Percentiles rank a stretch among this genome's conserved stretches.
Conservation (phyloP, 2,113 vertebrate genomes). For the Sapayoa aenigma region DNA sequence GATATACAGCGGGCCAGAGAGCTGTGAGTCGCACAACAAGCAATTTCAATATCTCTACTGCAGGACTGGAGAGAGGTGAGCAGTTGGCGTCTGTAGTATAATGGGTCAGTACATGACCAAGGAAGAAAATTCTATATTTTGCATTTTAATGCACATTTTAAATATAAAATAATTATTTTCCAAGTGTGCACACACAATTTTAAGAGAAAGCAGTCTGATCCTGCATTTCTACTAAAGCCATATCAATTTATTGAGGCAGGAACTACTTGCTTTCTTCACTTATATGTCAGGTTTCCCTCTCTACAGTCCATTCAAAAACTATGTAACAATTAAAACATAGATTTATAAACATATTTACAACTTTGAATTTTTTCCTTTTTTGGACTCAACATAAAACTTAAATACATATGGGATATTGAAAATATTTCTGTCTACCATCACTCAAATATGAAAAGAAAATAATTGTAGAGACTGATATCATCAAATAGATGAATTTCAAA, state of each 20-base stretch:
- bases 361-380: background rate
- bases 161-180: background rate
- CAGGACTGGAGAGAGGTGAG: no score
- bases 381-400: background rate
- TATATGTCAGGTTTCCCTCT: background rate
- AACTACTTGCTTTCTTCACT: background rate
- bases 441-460: background rate
- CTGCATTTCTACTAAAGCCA: background rate
- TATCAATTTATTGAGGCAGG: background rate
- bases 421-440: background rate
- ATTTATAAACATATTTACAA: background rate
- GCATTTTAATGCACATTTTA: no score
- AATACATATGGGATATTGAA: background rate
- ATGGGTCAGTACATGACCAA: no score
- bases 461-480: background rate
- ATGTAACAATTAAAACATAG: background rate
- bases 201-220: background rate
- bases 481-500: background rate
- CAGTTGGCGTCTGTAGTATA: no score
- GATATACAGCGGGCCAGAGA: no score
- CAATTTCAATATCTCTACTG: no score
- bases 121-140: no score
- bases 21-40: no score
- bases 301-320: background rate
- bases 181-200: background rate